phyloP scores from a whole-genome alignment of 2,888 invertebrate species.

The Apoda limacodes region DNA sequence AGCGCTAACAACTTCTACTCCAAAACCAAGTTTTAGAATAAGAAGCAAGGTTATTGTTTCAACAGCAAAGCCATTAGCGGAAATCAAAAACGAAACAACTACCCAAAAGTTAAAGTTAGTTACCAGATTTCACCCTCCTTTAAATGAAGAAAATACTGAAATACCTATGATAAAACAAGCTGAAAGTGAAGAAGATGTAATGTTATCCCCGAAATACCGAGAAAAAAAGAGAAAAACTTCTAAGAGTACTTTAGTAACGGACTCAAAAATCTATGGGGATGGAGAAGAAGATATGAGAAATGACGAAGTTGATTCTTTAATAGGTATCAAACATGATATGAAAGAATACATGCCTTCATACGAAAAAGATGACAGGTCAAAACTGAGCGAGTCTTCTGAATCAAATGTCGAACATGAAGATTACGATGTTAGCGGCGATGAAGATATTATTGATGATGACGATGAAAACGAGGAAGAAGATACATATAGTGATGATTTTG shows the following conservation, averaged over 20 bases:
- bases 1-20: slow-evolving; percentile 21
- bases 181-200: slow-evolving; percentile 15
- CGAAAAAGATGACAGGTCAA: slow-evolving; percentile 36
- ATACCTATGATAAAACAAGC: slow-evolving; percentile 4
- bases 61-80: slow-evolving; percentile 24
- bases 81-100: slow-evolving; percentile 23
- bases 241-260: slow-evolving; percentile 56
- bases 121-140: slow-evolving; percentile 40
- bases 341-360: slow-evolving; percentile 49
- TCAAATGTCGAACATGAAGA: slow-evolving; percentile 18
- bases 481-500: slow-evolving; percentile 22
- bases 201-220: slow-evolving; percentile 34
- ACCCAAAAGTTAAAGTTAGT: slow-evolving; percentile 34
- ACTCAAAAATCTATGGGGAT: slow-evolving; percentile 51
- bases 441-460: slow-evolving; percentile 20
- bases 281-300: slow-evolving; percentile 40
- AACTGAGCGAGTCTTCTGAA: too few species aligned
- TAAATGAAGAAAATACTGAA: slow-evolving; percentile 9
- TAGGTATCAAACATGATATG: slow-evolving; percentile 46
- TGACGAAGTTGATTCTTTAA: slow-evolving; percentile 50
- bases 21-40: slow-evolving; percentile 29
- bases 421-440: slow-evolving; percentile 15
- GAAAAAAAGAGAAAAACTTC: slow-evolving; percentile 54
- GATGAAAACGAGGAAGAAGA: slow-evolving; percentile 22
- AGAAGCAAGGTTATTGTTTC: slow-evolving; percentile 24